Base-by-base conservation (phyloP, 2,797 vertebrate genomes). In the Sebastes miniatus region DNA sequence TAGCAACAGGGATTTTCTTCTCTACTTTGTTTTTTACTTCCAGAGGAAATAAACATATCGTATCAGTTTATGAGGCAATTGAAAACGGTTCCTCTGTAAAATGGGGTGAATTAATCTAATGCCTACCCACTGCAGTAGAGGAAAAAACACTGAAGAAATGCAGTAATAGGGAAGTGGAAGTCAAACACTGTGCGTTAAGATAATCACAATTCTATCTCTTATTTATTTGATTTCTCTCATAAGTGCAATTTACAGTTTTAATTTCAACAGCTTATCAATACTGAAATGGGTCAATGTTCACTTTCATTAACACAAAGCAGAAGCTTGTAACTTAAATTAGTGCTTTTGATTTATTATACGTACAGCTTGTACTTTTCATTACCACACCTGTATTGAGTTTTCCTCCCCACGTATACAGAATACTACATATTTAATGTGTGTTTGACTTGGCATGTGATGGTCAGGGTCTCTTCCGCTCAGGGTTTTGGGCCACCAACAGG, bases 401-500 rank as follows among this genome's bases (percentile, higher is more conserved):
- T 50, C 3, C 8, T 54, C 12, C 9, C n/a, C 11, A 20, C 2
- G 1, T 27, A 11, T 13, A 57, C 8, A 54, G 16, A 36, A 29
- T 31, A 25, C 18, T 27, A 39, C 9, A 14, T 43, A 27, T 66
- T 18, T 39, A 18, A 27, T 61, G 10, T 64, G 25, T 61, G 16
- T 61, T 13, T 66, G 59, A n/a, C 13, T n/a, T 6, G 16, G 11
- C 22, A 7, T 56, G 4, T 31, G 57, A 62, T 29, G 59, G 14
- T 92, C 52, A 94, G 25, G 95, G 88, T 94, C 94, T 96, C 89
- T 98, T 99, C 86, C 94, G 83, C 80, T 95, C 92, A 2, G 97
- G 97, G 83, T 99, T 96, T 91, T 98, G 97, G 69, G 92, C 84
- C 39, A 99, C 87, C 75, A 91, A 93, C 72, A 99, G 91, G 3